Percentiles rank a stretch among this genome's conserved stretches.
These are phyloP conservation scores for Neotragus pygmaeus DNA, from an alignment of 2,113 vertebrate species.

Conservation along the genomic window DNA sequence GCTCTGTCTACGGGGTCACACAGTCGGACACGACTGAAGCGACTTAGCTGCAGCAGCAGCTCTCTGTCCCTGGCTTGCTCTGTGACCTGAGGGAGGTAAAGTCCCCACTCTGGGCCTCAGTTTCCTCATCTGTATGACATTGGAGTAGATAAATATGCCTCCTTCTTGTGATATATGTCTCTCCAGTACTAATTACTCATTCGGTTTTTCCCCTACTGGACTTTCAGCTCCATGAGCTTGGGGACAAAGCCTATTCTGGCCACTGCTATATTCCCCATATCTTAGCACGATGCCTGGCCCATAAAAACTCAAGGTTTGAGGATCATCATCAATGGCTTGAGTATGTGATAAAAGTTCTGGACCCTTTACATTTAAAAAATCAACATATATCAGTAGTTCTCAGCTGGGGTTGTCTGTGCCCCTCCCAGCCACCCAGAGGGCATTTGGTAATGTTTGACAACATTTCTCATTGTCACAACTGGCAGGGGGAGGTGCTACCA, in stretches of 20 bases:
- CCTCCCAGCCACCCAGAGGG: not conserved
- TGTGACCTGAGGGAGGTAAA: not conserved
- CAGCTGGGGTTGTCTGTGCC: not conserved
- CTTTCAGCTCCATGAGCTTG: not conserved
- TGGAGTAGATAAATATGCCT: not conserved
- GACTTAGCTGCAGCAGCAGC: not conserved
- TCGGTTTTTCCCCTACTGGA: not conserved
- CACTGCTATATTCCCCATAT: not conserved
- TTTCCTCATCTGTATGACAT: not conserved
- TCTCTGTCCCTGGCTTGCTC: not conserved
- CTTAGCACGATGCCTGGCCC: not conserved
- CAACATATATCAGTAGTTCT: not conserved
- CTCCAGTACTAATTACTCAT: not conserved
- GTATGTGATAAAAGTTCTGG: not conserved
- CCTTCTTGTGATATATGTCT: not conserved
- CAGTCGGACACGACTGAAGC: not conserved
- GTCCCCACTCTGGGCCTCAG: not conserved
- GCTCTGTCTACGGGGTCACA: not conserved
- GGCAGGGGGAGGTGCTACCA: not conserved
- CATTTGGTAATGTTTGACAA: conserved; percentile 54
- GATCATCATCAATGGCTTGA: not conserved
- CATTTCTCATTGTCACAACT: conserved; percentile 50
- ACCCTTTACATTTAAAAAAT: not conserved
- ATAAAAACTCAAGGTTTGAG: not conserved
- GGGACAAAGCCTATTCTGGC: not conserved